Base-by-base conservation (phyloP, 2,113 vertebrate species). In the Talpa occidentalis region DNA sequence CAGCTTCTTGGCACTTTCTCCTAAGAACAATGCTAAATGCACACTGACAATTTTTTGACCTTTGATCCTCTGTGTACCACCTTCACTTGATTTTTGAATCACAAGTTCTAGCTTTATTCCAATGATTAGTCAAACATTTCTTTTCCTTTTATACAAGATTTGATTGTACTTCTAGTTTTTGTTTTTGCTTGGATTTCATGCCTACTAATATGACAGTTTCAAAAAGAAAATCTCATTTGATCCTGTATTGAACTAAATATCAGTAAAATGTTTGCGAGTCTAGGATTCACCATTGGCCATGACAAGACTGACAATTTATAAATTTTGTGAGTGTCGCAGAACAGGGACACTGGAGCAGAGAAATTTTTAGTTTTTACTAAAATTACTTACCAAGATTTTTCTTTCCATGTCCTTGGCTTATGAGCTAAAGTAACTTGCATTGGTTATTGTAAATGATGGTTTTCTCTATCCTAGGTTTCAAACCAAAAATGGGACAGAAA, bases 181-280 rank as follows among this genome's bases (percentile, higher is more conserved):
- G 85, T 82, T 70, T 52, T 32, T 59, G 40, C 32, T 86, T 93
- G 35, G 49, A 82, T 79, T 92, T 81, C 30, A 54, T 54, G 22
- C 14, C 66, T 90, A 79, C 80, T 69, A 70, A 79, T 35, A 5
- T 67, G 37, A 91, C 95, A 76, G 44, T 88, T 93, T 91, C 47
- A 49, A 56, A 86, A 87, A 82, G 35, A 67, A 94, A 93, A 17
- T 80, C 22, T 59, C 12, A 17, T 6, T 47, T 78, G 19, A 64
- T 86, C 54, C 7, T 81, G 16, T 73, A 49, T 28, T 89, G 49
- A 35, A 82, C 42, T 44, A 84, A 79, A 56, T 78, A n/a, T 15
- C 24, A 42, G 35, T 47, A 24, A 22, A 1, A 76, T 62, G 52
- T 22, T 16, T 90, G 21, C 26, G 88, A 80, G 76, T 28, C 21